phyloP scores from a whole-genome alignment of 2,888 invertebrate species.

The Trissoscelio sp. region DNA sequence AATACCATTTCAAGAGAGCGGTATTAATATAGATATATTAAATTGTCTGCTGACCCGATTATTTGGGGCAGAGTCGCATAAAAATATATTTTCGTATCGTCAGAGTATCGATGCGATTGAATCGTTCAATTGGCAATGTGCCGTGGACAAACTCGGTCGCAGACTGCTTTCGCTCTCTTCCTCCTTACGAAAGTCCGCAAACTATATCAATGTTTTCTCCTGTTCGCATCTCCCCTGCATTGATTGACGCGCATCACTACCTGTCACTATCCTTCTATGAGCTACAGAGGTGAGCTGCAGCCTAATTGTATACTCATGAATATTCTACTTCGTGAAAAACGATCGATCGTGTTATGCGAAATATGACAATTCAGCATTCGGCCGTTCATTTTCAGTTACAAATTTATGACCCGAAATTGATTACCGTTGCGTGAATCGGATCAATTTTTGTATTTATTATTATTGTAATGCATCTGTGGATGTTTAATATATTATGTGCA shows the following conservation, averaged over 20 bases:
- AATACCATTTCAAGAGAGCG: slow-evolving; percentile 8
- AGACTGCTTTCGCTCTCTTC: slow-evolving; percentile 69
- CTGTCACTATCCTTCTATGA: slow-evolving; percentile 82
- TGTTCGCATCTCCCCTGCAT: slow-evolving; percentile 82
- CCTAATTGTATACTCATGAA: slow-evolving; percentile 76
- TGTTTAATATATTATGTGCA: too few species aligned
- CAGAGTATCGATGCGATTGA: slow-evolving; percentile 43
- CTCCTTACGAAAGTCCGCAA: slow-evolving; percentile 75
- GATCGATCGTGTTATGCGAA: slow-evolving; percentile 56
- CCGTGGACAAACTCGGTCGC: slow-evolving; percentile 68
- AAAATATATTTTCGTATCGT: slow-evolving; percentile 52
- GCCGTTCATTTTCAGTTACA: slow-evolving; percentile 31
- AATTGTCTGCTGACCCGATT: slow-evolving; percentile 57
- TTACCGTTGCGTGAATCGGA: slow-evolving; percentile 24
- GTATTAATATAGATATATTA: slow-evolving; percentile 46
- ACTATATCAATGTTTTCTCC: slow-evolving; percentile 82
- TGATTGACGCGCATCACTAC: slow-evolving; percentile 83
- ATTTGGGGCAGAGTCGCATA: slow-evolving; percentile 20
- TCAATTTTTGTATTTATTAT: too few species aligned
- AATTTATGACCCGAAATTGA: slow-evolving; percentile 39
- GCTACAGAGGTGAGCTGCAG: slow-evolving; percentile 83
- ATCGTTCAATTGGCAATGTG: slow-evolving; percentile 60
- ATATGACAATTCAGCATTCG: slow-evolving; percentile 20
- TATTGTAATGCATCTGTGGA: too few species aligned
- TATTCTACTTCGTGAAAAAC: slow-evolving; percentile 77